These are phyloP conservation scores for Mythimna ferrago DNA, from an alignment of 2,888 invertebrate genomes.

Conservation along the genomic window DNA sequence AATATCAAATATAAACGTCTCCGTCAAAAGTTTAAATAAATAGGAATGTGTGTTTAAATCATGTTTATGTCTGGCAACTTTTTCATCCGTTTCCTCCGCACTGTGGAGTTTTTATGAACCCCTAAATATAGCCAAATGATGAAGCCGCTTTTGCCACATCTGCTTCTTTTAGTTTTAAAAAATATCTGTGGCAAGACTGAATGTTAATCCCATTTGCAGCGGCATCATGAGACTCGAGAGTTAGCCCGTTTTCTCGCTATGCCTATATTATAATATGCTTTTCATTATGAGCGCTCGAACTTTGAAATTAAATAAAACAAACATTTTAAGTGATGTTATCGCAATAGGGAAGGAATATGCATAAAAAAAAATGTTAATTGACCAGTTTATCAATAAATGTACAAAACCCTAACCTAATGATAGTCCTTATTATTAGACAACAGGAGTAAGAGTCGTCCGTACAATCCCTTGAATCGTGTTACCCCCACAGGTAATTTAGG, in stretches of 20 bases:
- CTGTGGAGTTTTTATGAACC: constrained; percentile 25
- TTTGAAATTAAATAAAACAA: too few species aligned
- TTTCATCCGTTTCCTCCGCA: constrained; percentile 35
- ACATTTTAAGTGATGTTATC: too few species aligned
- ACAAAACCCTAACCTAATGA: too few species aligned
- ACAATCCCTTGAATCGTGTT: too few species aligned
- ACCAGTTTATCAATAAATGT: too few species aligned
- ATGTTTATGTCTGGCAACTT: constrained; percentile 26
- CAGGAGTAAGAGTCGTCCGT: too few species aligned
- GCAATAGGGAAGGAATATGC: too few species aligned
- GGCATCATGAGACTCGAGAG: not conserved
- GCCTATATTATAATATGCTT: too few species aligned
- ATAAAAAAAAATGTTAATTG: too few species aligned
- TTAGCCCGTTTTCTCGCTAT: not conserved
- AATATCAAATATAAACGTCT: constrained; percentile 37
- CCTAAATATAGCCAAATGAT: constrained; percentile 21
- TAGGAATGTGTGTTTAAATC: constrained; percentile 19
- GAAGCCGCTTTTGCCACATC: constrained; percentile 13
- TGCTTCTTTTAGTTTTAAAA: constrained; percentile 16
- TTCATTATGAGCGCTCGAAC: too few species aligned
- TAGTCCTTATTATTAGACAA: too few species aligned
- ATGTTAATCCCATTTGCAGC: not conserved
- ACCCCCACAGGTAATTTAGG: too few species aligned
- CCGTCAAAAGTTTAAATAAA: constrained; percentile 47
- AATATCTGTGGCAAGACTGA: constrained; percentile 5